These are phyloP conservation scores for Corbicula japonica DNA, from an alignment of 2,888 invertebrate species.

Conservation along the genomic window DNA sequence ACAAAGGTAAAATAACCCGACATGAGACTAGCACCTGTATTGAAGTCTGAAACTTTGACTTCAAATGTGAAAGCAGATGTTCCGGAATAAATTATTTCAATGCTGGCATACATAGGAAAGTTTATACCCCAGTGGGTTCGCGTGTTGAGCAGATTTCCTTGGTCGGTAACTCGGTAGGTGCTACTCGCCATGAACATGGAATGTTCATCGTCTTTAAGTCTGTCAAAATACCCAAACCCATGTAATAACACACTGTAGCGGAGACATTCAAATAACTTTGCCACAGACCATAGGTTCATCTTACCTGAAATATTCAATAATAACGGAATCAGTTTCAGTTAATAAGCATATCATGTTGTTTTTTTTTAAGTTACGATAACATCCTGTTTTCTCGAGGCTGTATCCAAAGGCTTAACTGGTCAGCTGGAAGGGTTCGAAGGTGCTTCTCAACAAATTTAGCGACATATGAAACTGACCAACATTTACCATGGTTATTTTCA, in stretches of 20 bases:
- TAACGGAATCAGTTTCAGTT: too few relatives aligned
- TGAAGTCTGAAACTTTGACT: constrained; percentile 25
- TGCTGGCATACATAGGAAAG: constrained; percentile 44
- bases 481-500: too few relatives aligned
- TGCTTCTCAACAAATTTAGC: too few relatives aligned
- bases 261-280: constrained; percentile 60
- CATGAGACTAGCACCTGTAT: constrained; percentile 34
- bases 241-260: constrained; percentile 49
- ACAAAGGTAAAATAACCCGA: constrained; percentile 56
- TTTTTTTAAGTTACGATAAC: too few relatives aligned
- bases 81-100: constrained; percentile 53
- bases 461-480: too few relatives aligned
- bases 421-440: too few relatives aligned
- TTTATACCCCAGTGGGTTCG: constrained; percentile 55
- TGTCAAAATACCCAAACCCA: constrained; percentile 53
- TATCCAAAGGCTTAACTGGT: too few relatives aligned
- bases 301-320: constrained; percentile 69
- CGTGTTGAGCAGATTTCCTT: constrained; percentile 32
- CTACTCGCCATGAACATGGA: constrained; percentile 64
- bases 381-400: too few relatives aligned
- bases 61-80: constrained; percentile 56
- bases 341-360: too few relatives aligned
- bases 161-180: constrained; percentile 39
- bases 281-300: constrained; percentile 60
- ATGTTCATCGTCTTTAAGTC: constrained; percentile 55